These are phyloP conservation scores for Pogonomyrmex barbatus DNA, from an alignment of 1,140 invertebrate species.

Conservation along the genomic window DNA sequence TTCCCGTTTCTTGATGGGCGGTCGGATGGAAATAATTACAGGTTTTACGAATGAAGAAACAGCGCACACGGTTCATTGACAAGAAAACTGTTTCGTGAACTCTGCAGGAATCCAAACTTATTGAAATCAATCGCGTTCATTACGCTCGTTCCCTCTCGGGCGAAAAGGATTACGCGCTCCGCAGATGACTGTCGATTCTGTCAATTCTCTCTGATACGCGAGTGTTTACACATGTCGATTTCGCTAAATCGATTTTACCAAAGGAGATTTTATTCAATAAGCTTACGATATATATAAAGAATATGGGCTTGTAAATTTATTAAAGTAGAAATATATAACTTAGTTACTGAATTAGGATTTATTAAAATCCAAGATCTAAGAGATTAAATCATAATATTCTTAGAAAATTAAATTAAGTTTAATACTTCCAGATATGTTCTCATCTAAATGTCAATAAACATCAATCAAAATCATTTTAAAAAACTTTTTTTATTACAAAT, in stretches of 20 bases:
- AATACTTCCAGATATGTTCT: no score
- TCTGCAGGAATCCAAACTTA: background rate
- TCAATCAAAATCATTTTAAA: no score
- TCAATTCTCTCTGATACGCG: background rate
- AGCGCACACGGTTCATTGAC: constrained; percentile 29
- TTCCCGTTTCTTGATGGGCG: constrained; percentile 17
- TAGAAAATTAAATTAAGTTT: no score
- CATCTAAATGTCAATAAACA: no score
- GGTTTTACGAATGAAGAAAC: background rate
- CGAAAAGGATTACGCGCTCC: background rate
- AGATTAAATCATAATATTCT: no score
- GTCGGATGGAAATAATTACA: constrained; percentile 7
- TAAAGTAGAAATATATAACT: no score
- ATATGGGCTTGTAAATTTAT: no score
- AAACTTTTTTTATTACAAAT: no score
- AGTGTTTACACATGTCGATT: background rate
- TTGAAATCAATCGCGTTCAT: constrained; percentile 18
- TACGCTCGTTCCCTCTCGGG: background rate
- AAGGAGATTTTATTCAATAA: background rate
- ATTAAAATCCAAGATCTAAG: no score
- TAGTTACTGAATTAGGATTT: no score
- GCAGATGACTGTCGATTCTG: constrained; percentile 14
- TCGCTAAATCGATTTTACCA: background rate
- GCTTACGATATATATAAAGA: background rate
- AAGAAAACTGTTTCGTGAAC: constrained; percentile 27